phyloP scores from a whole-genome alignment of 2,888 invertebrate species.

The Chirona hameri region DNA sequence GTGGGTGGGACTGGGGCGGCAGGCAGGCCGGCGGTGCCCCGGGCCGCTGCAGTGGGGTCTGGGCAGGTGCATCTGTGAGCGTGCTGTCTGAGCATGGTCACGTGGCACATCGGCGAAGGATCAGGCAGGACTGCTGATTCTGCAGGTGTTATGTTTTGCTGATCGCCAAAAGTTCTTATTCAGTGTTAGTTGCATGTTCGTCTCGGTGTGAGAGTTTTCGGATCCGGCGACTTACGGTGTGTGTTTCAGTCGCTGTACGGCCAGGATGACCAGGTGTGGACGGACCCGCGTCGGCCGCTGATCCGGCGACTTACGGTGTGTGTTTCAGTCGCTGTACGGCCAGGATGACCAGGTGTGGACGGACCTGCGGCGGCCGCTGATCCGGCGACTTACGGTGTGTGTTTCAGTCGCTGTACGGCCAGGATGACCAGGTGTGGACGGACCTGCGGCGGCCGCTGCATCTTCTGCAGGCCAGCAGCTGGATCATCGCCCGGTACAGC shows the following conservation, averaged over 20 bases:
- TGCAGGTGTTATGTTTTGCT: too few relatives aligned
- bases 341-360: conserved; percentile 51
- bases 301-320: too few relatives aligned
- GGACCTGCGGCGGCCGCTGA: neutral
- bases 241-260: conserved; percentile 88
- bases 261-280: conserved; percentile 58
- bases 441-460: conserved; percentile 80
- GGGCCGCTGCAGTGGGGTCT: neutral
- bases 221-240: conserved; percentile 57
- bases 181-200: too few relatives aligned
- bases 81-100: neutral
- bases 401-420: conserved; percentile 57
- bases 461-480: conserved; percentile 70
- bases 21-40: neutral
- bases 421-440: conserved; percentile 81
- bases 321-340: conserved; percentile 90
- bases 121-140: neutral
- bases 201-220: conserved; percentile 82
- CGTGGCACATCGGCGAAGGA: neutral
- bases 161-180: too few relatives aligned
- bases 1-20: conserved; percentile 45
- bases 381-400: conserved; percentile 48
- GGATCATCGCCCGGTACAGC: conserved; percentile 66
- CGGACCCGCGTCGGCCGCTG: too few relatives aligned
- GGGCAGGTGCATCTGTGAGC: neutral